Conservation (phyloP, 2,797 vertebrate genomes). For the Phoxinus dragarum region DNA sequence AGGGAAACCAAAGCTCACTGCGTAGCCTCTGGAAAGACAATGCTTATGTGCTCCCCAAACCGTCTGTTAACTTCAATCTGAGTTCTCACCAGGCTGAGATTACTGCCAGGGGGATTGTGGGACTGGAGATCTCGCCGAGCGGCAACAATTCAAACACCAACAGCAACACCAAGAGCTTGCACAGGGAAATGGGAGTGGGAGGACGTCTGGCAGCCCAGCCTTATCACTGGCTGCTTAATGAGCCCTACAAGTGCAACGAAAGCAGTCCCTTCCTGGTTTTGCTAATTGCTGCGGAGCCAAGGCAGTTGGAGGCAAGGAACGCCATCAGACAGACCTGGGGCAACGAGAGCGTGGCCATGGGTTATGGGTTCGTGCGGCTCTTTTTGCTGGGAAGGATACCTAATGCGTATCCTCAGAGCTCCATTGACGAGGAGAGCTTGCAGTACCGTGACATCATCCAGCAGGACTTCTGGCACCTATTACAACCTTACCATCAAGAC, state of each 20-base stretch:
- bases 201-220: constrained; percentile 85
- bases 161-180: constrained; percentile 84
- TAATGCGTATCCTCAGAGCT: constrained; percentile 81
- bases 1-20: constrained; percentile 89
- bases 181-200: constrained; percentile 88
- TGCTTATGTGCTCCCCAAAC: constrained; percentile 81
- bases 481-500: constrained; percentile 99
- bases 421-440: constrained; percentile 91
- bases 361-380: constrained; percentile 88
- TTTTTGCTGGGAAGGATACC: constrained; percentile 88
- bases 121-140: constrained; percentile 90
- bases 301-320: constrained; percentile 88
- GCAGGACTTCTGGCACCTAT: constrained; percentile 96
- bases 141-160: constrained; percentile 80
- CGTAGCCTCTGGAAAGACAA: constrained; percentile 87
- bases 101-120: constrained; percentile 79
- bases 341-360: constrained; percentile 88
- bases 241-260: constrained; percentile 90
- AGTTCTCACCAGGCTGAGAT: constrained; percentile 85
- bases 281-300: constrained; percentile 91
- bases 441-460: constrained; percentile 92
- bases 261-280: constrained; percentile 89
- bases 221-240: constrained; percentile 92
- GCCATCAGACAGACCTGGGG: constrained; percentile 98
- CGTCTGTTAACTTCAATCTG: constrained; percentile 82